These are phyloP conservation scores for Poeciliopsis gracilis DNA, from an alignment of 2,797 vertebrate species.

Conservation along the genomic window DNA sequence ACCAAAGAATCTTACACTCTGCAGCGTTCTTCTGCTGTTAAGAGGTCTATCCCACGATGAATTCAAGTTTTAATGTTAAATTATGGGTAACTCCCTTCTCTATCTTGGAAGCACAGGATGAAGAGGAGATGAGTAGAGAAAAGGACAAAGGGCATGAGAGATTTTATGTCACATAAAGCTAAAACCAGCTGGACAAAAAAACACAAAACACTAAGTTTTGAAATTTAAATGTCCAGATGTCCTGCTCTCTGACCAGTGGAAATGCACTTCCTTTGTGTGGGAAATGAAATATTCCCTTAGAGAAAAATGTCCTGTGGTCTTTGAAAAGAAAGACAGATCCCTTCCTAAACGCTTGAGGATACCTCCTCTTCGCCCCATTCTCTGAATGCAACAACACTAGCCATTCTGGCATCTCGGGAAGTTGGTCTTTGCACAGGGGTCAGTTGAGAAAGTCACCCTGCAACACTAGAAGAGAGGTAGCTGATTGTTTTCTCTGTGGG, in stretches of 20 bases:
- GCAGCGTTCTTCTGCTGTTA: conserved; percentile 43
- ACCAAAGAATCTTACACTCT: conserved; percentile 43
- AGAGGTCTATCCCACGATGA: conserved; percentile 52
- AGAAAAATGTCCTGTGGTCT: conserved; percentile 70
- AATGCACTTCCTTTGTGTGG: conserved; percentile 71
- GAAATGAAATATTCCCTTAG: conserved; percentile 66
- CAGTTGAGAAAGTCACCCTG: conserved; percentile 51
- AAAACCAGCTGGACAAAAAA: conserved; percentile 37
- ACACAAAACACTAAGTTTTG: conserved; percentile 23
- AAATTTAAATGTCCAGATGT: conserved; percentile 45
- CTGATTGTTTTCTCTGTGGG: conserved; percentile 54
- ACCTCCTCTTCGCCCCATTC: conserved; percentile 35
- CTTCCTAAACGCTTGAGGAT: conserved; percentile 56
- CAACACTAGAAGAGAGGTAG: conserved; percentile 72
- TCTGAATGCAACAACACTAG: conserved; percentile 62
- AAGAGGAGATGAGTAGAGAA: conserved; percentile 18
- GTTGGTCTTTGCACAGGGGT: conserved; percentile 72
- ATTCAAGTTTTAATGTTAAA: conserved; percentile 41
- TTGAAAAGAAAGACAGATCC: conserved; percentile 55
- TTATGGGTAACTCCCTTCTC: conserved; percentile 23
- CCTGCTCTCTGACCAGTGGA: conserved; percentile 62
- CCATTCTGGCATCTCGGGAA: conserved; percentile 80
- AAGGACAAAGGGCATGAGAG: conserved; percentile 8
- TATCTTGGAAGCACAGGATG: conserved; percentile 18
- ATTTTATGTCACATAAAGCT: conserved; percentile 38